Evolutionary conservation across 1,140 invertebrate species (phyloP).

Genomic region (Drosophila chauvacae): DNA sequence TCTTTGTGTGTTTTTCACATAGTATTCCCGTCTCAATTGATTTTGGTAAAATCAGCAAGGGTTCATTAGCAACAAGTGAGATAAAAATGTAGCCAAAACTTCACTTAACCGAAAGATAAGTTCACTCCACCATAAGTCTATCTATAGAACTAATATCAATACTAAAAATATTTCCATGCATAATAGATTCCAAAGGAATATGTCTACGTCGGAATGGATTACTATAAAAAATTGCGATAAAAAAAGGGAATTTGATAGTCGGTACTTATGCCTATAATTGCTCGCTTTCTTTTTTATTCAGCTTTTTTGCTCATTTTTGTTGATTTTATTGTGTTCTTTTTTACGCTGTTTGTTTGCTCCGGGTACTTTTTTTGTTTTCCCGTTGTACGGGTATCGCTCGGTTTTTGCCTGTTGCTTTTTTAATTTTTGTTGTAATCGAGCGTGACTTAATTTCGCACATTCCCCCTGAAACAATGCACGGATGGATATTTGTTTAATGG

Average conservation of each 20-base stretch:
- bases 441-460: slow-evolving; percentile 71
- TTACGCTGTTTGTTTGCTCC: slow-evolving; percentile 39
- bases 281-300: slow-evolving; percentile 32
- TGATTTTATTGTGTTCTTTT: slow-evolving; percentile 37
- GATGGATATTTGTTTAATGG: slow-evolving; percentile 68
- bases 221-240: too few relatives aligned
- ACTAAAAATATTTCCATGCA: neutral
- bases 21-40: neutral
- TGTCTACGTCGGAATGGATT: neutral
- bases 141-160: neutral
- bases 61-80: neutral
- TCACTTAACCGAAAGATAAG: neutral
- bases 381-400: slow-evolving; percentile 17
- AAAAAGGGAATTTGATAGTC: slow-evolving; percentile 23
- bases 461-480: slow-evolving; percentile 35
- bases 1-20: neutral
- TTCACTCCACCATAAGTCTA: too few relatives aligned
- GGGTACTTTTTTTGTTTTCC: slow-evolving; percentile 40
- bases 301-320: slow-evolving; percentile 23
- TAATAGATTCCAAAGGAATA: neutral
- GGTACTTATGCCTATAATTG: slow-evolving; percentile 5
- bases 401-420: slow-evolving; percentile 41
- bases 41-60: neutral
- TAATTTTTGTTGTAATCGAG: slow-evolving; percentile 48
- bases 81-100: neutral